Evolutionary conservation across 2,888 invertebrate genomes (phyloP).

Genomic region (Eristalis intricaria): DNA sequence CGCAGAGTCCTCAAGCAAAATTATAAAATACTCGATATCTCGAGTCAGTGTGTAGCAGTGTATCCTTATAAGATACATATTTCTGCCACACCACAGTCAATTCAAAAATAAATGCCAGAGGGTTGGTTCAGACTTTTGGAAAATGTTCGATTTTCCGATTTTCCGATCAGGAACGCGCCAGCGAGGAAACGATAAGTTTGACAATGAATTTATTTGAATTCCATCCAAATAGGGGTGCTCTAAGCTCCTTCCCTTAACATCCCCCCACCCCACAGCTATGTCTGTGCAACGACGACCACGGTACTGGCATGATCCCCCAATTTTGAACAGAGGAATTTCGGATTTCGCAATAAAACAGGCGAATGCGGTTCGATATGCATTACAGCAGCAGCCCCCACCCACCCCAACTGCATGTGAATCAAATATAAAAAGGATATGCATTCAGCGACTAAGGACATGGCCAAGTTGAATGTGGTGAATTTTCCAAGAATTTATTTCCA

Average conservation of each 20-base stretch:
- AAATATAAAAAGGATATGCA: constrained; percentile 38
- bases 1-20: constrained; percentile 58
- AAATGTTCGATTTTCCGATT: constrained; percentile 1
- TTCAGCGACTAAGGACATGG: constrained; percentile 17
- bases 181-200: constrained; percentile 57
- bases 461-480: constrained; percentile 5
- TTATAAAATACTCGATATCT: constrained; percentile 59
- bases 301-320: constrained; percentile 20
- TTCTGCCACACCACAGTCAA: neutral
- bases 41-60: neutral
- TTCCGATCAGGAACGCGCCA: constrained; percentile 41
- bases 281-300: neutral
- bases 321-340: constrained; percentile 36
- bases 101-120: neutral
- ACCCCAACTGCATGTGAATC: constrained; percentile 2
- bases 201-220: constrained; percentile 72
- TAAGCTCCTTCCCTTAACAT: neutral
- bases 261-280: neutral
- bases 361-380: constrained; percentile 48
- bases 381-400: constrained; percentile 7
- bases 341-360: constrained; percentile 52
- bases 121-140: neutral
- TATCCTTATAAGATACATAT: constrained; percentile 47
- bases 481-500: constrained; percentile 41
- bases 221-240: constrained; percentile 55